Base-by-base conservation (phyloP, 2,113 vertebrate species). In the Asarcornis scutulata region DNA sequence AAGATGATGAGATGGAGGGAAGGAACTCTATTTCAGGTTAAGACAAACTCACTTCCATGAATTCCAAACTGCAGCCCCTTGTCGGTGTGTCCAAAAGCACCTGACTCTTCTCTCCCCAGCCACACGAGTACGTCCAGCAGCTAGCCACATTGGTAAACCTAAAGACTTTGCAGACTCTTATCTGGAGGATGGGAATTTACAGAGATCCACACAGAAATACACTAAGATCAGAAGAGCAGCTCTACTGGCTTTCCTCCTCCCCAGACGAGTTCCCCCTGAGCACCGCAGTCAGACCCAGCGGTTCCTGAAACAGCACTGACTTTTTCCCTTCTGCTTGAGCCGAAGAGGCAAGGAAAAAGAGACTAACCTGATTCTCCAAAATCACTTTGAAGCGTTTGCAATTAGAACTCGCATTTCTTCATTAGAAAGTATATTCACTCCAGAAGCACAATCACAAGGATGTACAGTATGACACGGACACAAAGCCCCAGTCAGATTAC, bases 381-480 rank as follows among this genome's bases (percentile, higher is more conserved):
- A 72, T 8, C 7, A 7, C 62, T 86, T 62, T 34, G 23, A 17
- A 86, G n/a, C 3, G 53, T 73, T 73, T 52, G 29, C 40, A 62
- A 11, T 38, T 67, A 82, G 38, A 29, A 40, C 15, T 48, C 53
- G 8, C 26, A 48, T 32, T 72, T 40, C 32, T 89, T 85, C 77
- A 42, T 74, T 29, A 34, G 53, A 20, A 81, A 58, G 27, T 15
- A 17, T 7, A 56, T 44, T 44, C 14, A 13, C 53, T 34, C 8
- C 53, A 52, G 46, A 31, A 89, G n/a, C 71, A 73, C 16, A n/a
- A 46, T 11, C 64, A 76, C 44, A 38, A 77, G 59, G 40, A 36
- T 12, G 27, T 29, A 6, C 26, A 4, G 20, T 11, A n/a, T 17
- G 34, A 46, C 34, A 52, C 0, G 5, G 0, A 2, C 10, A 48